Percentiles rank a stretch among this genome's conserved stretches.
These are phyloP conservation scores for Uloborus diversus DNA, from an alignment of 1,140 invertebrate genomes.

Conservation along the genomic window DNA sequence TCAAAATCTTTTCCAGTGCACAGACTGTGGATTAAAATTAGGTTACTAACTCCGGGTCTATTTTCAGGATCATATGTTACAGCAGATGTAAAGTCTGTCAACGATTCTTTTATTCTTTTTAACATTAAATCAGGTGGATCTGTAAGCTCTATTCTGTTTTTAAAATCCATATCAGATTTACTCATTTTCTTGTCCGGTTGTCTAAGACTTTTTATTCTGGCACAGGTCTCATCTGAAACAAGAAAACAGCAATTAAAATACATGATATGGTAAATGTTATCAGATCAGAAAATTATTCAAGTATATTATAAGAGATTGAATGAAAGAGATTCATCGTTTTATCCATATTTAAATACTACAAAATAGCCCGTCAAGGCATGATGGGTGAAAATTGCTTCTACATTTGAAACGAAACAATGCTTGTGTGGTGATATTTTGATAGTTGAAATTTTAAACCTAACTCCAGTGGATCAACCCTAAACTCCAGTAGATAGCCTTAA, in stretches of 20 bases:
- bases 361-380: too few species aligned
- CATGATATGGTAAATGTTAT: too few species aligned
- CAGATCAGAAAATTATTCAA: too few species aligned
- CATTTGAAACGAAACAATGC: too few species aligned
- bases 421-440: too few species aligned
- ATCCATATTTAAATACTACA: too few species aligned
- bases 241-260: neutral
- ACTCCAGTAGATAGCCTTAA: too few species aligned
- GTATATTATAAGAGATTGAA: too few species aligned
- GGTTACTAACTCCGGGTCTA: constrained; percentile 88
- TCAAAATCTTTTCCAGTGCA: constrained; percentile 75
- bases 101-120: constrained; percentile 87
- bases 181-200: constrained; percentile 96
- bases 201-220: constrained; percentile 73
- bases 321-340: too few species aligned
- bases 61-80: constrained; percentile 80
- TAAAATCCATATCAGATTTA: constrained; percentile 86
- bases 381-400: too few species aligned
- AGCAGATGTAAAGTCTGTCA: constrained; percentile 89
- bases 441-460: too few species aligned
- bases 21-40: constrained; percentile 85
- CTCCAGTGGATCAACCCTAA: too few species aligned
- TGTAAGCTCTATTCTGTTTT: constrained; percentile 80
- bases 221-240: constrained; percentile 29
- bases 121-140: constrained; percentile 81